Conservation (phyloP, 2,113 vertebrate species). For the Myxocyprinus asiaticus region DNA sequence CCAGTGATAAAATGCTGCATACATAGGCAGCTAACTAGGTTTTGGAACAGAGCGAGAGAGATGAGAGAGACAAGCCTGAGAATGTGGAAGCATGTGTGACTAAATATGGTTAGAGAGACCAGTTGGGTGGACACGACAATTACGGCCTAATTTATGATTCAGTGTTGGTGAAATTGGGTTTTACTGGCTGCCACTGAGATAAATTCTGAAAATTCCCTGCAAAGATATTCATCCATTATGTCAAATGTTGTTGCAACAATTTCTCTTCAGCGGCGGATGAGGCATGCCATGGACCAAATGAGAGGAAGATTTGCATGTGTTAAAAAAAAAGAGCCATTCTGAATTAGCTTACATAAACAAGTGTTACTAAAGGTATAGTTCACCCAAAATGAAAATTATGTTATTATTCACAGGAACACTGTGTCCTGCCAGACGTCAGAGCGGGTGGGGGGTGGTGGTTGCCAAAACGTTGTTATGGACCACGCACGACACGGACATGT, state of each 20-base stretch:
- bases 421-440: too few species aligned
- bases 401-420: too few species aligned
- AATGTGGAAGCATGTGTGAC: constrained; percentile 19
- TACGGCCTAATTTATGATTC: constrained; percentile 41
- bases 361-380: too few species aligned
- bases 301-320: neutral
- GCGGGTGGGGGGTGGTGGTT: too few species aligned
- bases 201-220: constrained; percentile 23
- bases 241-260: constrained; percentile 6
- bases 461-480: too few species aligned
- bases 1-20: too few species aligned
- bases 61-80: constrained; percentile 3
- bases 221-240: constrained; percentile 28
- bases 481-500: too few species aligned
- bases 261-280: constrained; percentile 2
- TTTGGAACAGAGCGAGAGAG: neutral
- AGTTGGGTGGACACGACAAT: constrained; percentile 43
- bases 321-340: neutral
- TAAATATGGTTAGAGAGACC: constrained; percentile 28
- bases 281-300: neutral
- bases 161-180: constrained; percentile 42
- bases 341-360: neutral
- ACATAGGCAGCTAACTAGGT: too few species aligned
- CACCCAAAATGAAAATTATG: too few species aligned
- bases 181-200: constrained; percentile 48